Percentiles rank a stretch among this genome's conserved stretches.
phyloP scores from a whole-genome alignment of 2,888 invertebrate species.

The Xanthia togata region DNA sequence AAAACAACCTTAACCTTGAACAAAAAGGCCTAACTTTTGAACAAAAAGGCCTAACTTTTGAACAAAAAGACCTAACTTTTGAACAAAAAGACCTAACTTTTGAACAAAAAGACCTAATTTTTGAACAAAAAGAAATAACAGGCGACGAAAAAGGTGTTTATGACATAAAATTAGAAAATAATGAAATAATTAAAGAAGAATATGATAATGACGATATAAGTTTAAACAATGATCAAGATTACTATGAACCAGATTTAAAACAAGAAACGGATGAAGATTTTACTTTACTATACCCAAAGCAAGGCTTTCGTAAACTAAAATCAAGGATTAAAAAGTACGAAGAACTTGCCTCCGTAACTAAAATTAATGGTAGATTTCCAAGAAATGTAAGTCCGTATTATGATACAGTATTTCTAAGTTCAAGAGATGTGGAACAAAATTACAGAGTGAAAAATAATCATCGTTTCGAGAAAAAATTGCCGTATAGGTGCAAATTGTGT shows the following conservation, averaged over 20 bases:
- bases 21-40: not conserved
- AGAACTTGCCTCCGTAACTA: conserved; percentile 22
- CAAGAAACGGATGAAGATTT: not conserved
- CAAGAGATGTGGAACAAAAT: conserved; percentile 65
- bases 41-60: not conserved
- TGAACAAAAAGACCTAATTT: conserved; percentile 3
- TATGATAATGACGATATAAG: conserved; percentile 3
- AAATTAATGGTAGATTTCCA: not conserved
- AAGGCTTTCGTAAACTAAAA: conserved; percentile 8
- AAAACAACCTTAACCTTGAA: not conserved
- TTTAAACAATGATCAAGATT: conserved; percentile 37
- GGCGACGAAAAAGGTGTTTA: not conserved
- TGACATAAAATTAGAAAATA: conserved; percentile 51
- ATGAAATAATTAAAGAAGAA: conserved; percentile 49
- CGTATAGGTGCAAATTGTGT: conserved; percentile 52
- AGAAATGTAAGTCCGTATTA: conserved; percentile 45
- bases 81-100: not conserved
- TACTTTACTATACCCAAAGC: not conserved
- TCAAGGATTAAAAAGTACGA: conserved; percentile 37
- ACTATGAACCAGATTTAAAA: conserved; percentile 38
- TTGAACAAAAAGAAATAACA: conserved; percentile 5
- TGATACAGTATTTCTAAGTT: conserved; percentile 56
- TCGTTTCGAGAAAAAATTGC: not conserved
- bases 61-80: not conserved
- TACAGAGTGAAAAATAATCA: conserved; percentile 41